Evolutionary conservation across 2,113 vertebrate genomes (phyloP).

Genomic region (Aspidoscelis tigris): DNA sequence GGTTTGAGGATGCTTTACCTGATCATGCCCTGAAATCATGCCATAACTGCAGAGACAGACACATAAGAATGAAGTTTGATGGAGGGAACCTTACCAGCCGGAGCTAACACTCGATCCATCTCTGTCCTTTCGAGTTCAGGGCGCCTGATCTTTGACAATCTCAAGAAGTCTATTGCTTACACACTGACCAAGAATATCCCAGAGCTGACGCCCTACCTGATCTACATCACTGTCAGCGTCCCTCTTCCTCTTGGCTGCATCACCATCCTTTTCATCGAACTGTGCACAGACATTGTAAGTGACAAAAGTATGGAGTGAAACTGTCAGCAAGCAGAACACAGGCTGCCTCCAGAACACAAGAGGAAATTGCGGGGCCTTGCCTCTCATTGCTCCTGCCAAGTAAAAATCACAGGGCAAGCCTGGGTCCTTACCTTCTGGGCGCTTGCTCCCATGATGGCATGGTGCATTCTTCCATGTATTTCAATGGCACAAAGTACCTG

Average conservation of each 20-base stretch:
- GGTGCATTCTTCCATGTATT: too few relatives aligned
- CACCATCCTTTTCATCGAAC: constrained; percentile 90
- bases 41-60: background rate
- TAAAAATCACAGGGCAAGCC: too few relatives aligned
- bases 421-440: too few relatives aligned
- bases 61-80: background rate
- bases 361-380: background rate
- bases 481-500: too few relatives aligned
- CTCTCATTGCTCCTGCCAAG: too few relatives aligned
- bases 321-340: background rate
- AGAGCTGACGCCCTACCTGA: constrained; percentile 85
- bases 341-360: too few relatives aligned
- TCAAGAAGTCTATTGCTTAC: constrained; percentile 85
- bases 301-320: background rate
- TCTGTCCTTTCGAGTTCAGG: constrained; percentile 63
- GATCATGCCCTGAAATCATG: too few relatives aligned
- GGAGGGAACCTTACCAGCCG: background rate
- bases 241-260: constrained; percentile 87
- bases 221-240: constrained; percentile 88
- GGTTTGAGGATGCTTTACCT: too few relatives aligned
- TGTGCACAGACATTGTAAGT: constrained; percentile 89
- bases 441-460: too few relatives aligned
- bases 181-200: constrained; percentile 84
- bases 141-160: constrained; percentile 88
- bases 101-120: background rate